phyloP scores from a whole-genome alignment of 2,888 invertebrate species.

The Lithophane semibrunnea region DNA sequence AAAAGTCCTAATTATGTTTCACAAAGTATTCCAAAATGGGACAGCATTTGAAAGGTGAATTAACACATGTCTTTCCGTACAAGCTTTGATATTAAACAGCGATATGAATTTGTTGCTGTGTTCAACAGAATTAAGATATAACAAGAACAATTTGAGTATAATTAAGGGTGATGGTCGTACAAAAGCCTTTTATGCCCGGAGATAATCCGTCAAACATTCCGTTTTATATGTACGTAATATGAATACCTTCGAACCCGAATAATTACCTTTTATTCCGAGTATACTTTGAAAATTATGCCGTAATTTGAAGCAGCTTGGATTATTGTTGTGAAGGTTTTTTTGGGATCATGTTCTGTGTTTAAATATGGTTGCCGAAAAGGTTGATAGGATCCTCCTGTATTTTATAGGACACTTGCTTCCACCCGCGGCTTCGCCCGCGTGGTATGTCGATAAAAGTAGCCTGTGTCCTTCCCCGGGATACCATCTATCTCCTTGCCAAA shows the following conservation, averaged over 20 bases:
- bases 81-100: conserved; percentile 62
- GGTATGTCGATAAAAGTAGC: too few species aligned
- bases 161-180: conserved; percentile 63
- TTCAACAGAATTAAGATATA: conserved; percentile 64
- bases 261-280: conserved; percentile 55
- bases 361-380: conserved; percentile 11
- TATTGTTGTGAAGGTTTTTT: conserved; percentile 32
- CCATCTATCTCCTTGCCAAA: too few species aligned
- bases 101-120: conserved; percentile 65
- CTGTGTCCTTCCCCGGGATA: too few species aligned
- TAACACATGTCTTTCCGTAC: conserved; percentile 45
- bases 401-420: conserved; percentile 2
- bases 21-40: conserved; percentile 12
- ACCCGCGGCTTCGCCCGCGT: too few species aligned
- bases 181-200: conserved; percentile 65
- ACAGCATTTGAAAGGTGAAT: conserved; percentile 32
- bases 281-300: conserved; percentile 44
- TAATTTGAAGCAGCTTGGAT: conserved; percentile 40
- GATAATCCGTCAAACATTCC: conserved; percentile 66
- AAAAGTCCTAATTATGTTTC: conserved; percentile 24
- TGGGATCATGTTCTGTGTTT: conserved; percentile 3
- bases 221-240: conserved; percentile 55
- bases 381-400: conserved; percentile 9
- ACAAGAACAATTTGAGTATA: conserved; percentile 69
- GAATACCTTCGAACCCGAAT: conserved; percentile 60